phyloP scores from a whole-genome alignment of 2,797 vertebrate species.

The Arctocebus calabarensis region DNA sequence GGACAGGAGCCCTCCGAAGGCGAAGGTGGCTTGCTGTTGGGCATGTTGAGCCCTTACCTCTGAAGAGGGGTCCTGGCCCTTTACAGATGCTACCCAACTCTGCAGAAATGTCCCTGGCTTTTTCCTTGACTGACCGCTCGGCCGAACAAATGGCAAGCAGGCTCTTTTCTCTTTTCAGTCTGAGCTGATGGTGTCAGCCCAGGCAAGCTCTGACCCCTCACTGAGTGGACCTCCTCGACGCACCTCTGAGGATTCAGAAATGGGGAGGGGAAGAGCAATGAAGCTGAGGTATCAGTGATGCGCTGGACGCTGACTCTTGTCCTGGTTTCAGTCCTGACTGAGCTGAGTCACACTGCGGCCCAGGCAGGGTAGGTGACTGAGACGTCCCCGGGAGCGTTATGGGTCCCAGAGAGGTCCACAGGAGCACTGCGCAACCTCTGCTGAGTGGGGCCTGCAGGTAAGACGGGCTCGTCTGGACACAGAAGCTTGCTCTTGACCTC shows the following conservation, averaged over 20 bases:
- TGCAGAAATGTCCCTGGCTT: constrained; percentile 6
- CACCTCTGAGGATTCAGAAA: not conserved
- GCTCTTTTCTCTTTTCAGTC: not conserved
- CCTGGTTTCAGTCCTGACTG: not conserved
- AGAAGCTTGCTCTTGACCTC: not conserved
- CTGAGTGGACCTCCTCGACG: not conserved
- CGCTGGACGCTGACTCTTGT: not conserved
- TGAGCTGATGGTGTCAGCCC: not conserved
- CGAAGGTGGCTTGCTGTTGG: not conserved
- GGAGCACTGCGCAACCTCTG: not conserved
- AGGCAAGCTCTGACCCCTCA: not conserved
- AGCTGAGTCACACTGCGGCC: not conserved
- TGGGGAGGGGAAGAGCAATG: not conserved
- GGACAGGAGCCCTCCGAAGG: not conserved
- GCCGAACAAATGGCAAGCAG: not conserved
- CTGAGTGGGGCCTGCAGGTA: not conserved
- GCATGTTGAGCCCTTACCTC: not conserved
- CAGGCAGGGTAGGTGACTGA: no score
- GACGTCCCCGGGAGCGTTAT: not conserved
- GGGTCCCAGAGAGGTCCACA: no score
- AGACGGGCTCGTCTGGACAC: not conserved
- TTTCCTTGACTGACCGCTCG: not conserved
- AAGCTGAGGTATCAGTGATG: not conserved
- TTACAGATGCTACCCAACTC: not conserved
- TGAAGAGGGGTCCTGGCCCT: not conserved